Base-by-base conservation (phyloP, 2,113 vertebrate genomes). In the Anoura caudifer region DNA sequence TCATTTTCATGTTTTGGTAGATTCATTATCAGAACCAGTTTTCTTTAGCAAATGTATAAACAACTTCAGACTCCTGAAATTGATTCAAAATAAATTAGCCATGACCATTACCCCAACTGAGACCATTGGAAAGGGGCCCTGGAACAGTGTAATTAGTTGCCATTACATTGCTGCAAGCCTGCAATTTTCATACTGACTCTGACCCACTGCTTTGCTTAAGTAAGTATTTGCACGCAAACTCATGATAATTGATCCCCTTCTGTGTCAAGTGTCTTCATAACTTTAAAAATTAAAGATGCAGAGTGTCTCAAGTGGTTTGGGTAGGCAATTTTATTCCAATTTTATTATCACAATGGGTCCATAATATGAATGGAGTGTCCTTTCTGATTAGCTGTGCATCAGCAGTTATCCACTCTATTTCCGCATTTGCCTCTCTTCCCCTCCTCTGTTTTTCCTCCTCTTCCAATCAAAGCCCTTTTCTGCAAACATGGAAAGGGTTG, bases 311-410 rank as follows among this genome's bases (percentile, higher is more conserved):
- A 97, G 97, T 98, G 98, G 97, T 98, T 98, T 98, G 97, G 96
- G 98, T 97, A 97, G 96, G 98, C 98, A 97, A 99, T 99, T 99
- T 98, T 98, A 98, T 99, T 99, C 99, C 97, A 98, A 97, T 99
- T 99, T 99, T 99, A 99, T 99, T 99, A 99, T 99, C 99, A 98
- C 98, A 98, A 95, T 98, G 98, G 98, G 98, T 99, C 98, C 99
- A 98, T 99, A 99, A 99, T 99, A 99, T 99, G 98, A 98, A 98
- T 98, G 98, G 99, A 97, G 99, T 99, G 99, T 99, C 99, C 99
- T 99, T 98, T 99, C 91, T 79, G 98, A 99, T 99, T 99, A 99
- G 98, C 96, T 97, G 98, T 98, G 99, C 99, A 98, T 98, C 98
- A 98, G 96, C 98, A 97, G 80, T 97, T 97, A 95, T 95, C 95